phyloP scores from a whole-genome alignment of 2,113 vertebrate species.

The Tyrannus savana region DNA sequence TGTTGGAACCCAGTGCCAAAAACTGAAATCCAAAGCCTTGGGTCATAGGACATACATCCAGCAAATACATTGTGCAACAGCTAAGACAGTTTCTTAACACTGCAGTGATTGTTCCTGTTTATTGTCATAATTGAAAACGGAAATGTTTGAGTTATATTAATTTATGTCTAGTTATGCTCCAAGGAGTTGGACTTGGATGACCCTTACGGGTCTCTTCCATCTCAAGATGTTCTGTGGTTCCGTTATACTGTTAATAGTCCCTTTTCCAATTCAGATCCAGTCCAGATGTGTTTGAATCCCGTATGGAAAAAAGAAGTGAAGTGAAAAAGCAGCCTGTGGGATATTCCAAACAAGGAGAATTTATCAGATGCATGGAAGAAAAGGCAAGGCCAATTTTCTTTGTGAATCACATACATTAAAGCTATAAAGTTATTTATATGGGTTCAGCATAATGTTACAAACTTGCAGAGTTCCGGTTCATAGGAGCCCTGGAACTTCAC shows the following conservation, averaged over 20 bases:
- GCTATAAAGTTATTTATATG: neutral
- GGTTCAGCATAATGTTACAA: neutral
- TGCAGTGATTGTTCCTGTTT: neutral
- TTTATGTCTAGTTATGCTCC: neutral
- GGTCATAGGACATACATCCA: neutral
- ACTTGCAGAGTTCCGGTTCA: accelerated
- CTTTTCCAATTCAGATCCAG: constrained; percentile 76
- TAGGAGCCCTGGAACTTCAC: neutral
- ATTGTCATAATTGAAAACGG: neutral
- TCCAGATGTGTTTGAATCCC: constrained; percentile 84
- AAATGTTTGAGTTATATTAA: neutral
- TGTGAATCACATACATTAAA: neutral
- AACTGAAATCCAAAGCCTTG: neutral
- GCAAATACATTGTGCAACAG: neutral
- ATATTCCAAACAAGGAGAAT: constrained; percentile 86
- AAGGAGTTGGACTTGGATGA: neutral
- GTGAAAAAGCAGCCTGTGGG: constrained; percentile 82
- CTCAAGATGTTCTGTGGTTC: neutral
- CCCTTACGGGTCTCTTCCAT: neutral
- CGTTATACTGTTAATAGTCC: neutral
- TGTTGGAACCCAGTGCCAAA: neutral
- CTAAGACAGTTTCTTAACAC: neutral
- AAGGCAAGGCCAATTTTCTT: constrained; percentile 71
- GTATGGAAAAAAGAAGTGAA: constrained; percentile 81
- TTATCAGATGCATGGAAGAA: constrained; percentile 83